These are phyloP conservation scores for Noctua pronuba DNA, from an alignment of 2,888 invertebrate genomes.

Conservation along the genomic window DNA sequence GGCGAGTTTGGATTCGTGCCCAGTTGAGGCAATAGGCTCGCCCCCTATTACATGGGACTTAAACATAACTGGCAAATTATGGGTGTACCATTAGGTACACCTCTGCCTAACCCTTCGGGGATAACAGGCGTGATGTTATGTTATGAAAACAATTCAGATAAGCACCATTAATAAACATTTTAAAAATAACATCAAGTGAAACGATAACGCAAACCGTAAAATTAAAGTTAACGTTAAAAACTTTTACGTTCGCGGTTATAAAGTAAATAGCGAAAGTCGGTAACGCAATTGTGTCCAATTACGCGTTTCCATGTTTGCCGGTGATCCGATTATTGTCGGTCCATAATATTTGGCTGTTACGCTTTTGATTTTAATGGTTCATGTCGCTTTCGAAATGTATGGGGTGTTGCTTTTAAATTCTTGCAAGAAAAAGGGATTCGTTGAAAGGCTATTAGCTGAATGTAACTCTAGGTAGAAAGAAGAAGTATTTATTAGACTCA, in stretches of 20 bases:
- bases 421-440: no score
- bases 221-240: conserved; percentile 43
- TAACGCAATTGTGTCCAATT: conserved; percentile 61
- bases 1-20: no score
- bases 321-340: conserved; percentile 52
- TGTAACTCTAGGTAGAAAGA: not conserved
- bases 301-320: conserved; percentile 54
- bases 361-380: conserved; percentile 64
- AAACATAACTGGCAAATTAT: no score
- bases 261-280: conserved; percentile 63
- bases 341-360: conserved; percentile 62
- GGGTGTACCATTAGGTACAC: no score
- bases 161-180: not conserved
- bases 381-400: conserved; percentile 60
- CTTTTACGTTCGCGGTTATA: conserved; percentile 58
- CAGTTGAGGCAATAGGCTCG: no score
- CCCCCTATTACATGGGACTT: no score
- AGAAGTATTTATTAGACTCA: no score
- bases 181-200: conserved; percentile 18
- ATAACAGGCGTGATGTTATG: no score
- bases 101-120: no score
- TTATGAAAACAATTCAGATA: no score
- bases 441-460: not conserved
- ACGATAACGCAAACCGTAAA: conserved; percentile 38
- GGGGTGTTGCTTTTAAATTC: conserved; percentile 27